These are phyloP conservation scores for Craniophora ligustri DNA, from an alignment of 2,888 invertebrate species.

Conservation along the genomic window DNA sequence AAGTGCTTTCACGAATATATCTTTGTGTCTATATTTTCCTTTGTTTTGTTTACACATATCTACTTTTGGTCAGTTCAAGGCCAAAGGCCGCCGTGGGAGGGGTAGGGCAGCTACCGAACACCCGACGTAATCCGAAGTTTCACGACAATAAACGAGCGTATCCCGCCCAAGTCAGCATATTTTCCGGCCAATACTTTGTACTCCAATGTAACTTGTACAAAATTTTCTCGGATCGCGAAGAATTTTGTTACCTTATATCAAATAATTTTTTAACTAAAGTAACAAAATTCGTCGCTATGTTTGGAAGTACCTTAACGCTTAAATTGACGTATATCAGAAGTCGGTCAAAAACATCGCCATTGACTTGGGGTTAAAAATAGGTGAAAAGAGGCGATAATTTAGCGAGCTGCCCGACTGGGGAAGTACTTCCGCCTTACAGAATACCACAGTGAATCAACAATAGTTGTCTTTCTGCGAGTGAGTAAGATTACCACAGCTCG, in stretches of 20 bases:
- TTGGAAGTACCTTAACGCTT: no score
- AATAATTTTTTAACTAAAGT: no score
- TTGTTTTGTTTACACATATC: conserved; percentile 24
- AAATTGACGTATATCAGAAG: no score
- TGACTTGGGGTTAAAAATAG: no score
- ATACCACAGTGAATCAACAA: no score
- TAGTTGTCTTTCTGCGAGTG: no score
- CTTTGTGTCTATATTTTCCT: conserved; percentile 16
- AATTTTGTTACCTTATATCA: not conserved
- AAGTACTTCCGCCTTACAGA: no score
- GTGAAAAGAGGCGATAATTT: no score
- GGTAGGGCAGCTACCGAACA: conserved; percentile 7
- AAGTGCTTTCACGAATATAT: not conserved
- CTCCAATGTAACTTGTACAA: conserved; percentile 14
- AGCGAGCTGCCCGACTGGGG: no score
- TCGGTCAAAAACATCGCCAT: no score
- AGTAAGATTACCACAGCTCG: no score
- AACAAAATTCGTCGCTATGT: no score
- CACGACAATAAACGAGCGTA: conserved; percentile 20
- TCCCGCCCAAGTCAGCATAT: conserved; percentile 25
- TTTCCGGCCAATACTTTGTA: conserved; percentile 29
- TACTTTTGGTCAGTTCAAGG: conserved; percentile 36
- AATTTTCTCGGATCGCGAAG: conserved; percentile 4
- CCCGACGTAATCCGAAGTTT: conserved; percentile 17
- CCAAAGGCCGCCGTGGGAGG: conserved; percentile 6